Percentiles rank a stretch among this genome's conserved stretches.
These are phyloP conservation scores for Malacoraja senta DNA, from an alignment of 2,797 vertebrate species.

Conservation along the genomic window DNA sequence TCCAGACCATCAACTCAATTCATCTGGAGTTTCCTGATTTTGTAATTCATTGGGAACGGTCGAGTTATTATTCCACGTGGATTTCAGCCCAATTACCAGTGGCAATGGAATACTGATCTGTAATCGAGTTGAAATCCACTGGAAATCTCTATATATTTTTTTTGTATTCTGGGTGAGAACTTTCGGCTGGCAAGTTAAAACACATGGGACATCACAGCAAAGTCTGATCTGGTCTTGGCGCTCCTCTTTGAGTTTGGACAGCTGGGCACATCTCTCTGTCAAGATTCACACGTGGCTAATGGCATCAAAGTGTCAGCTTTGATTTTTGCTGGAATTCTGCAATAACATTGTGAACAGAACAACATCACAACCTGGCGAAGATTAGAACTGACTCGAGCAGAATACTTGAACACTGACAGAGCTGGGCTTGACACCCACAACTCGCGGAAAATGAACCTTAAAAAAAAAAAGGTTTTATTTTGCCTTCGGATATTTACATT, in stretches of 20 bases:
- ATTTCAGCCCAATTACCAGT: neutral
- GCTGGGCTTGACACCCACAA: no score
- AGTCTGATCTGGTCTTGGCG: neutral
- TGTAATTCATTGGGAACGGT: neutral
- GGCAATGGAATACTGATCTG: neutral
- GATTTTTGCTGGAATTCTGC: neutral
- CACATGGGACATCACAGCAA: no score
- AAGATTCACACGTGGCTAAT: neutral
- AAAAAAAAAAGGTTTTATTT: neutral
- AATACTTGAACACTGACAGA: neutral
- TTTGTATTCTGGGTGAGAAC: neutral
- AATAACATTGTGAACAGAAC: neutral
- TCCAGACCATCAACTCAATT: neutral
- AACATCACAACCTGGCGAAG: no score
- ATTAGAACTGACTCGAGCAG: neutral
- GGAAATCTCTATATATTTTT: neutral
- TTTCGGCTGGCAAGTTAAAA: neutral
- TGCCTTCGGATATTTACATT: neutral
- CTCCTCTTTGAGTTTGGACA: neutral
- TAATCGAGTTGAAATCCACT: neutral
- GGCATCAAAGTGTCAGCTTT: neutral
- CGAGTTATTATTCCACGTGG: neutral
- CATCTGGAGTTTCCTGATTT: neutral
- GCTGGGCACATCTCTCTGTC: neutral
- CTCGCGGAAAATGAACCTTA: neutral